Evolutionary conservation across 2,113 vertebrate genomes (phyloP), one percentile per base, ranked within the genome.

Genomic region (Pavo muticus): DNA sequence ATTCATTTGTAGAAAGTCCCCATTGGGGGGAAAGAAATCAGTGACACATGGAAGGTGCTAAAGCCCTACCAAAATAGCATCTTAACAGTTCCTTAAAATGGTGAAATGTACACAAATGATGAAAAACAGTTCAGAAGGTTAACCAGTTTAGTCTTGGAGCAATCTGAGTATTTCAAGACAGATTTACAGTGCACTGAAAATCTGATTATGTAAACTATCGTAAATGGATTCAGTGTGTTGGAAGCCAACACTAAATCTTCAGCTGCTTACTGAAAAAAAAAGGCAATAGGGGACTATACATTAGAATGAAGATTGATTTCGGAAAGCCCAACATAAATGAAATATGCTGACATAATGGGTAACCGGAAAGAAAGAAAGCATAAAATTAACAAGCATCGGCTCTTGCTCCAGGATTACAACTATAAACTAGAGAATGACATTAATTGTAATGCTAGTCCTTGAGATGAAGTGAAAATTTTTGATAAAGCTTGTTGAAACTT

Each of bases 231-330:
- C 94, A 61, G 63, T 84, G 76, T 64, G 77, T 91, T 91, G 75
- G 89, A 87, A 87, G 63, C 80, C 77, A 87, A 61, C 67, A 94
- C n/a, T 94, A 94, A 95, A 96, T 97, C 92, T 93, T 95, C 74
- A 82, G 61, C 77, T 92, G 67, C 87, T 94, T 93, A 87, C 88
- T 69, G n/a, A 52, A 16, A 84, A 93, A 84, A 95, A 88, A 87
- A 93, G 19, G 65, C 77, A 94, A 57, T 57, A 48, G 63, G 80
- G 77, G 68, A 59, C 87, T 75, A 91, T 93, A 94, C 83, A 89
- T 95, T 94, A 94, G 92, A 94, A 93, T 57, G 32, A 94, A 92
- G 92, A 95, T 57, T 93, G 81, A 94, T 93, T 96, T 90, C 21
- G 5, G 80, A 95, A 91, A 91, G 59, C 2, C 1, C 35, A 40